Percentiles rank a stretch among this genome's conserved stretches.
Evolutionary conservation across 2,797 vertebrate species (phyloP).

Genomic region (Cryptoblepharus egeriae): DNA sequence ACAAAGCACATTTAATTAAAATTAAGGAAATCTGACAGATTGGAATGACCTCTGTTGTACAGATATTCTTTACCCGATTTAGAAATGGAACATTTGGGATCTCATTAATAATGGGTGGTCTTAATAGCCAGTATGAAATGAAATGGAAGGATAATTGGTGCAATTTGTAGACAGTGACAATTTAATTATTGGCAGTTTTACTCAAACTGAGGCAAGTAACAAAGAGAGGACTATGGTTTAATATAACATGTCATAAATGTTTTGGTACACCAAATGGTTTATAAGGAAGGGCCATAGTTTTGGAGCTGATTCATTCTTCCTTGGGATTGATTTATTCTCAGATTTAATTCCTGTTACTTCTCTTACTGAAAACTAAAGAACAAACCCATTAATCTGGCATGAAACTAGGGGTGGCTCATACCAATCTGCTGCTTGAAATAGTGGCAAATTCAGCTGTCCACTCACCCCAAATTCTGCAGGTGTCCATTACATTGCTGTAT

Average conservation of each 20-base stretch:
- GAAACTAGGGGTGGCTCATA: background rate
- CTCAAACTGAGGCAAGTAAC: background rate
- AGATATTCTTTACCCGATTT: conserved; percentile 44
- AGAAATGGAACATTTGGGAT: conserved; percentile 27
- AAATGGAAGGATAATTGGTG: conserved; percentile 34
- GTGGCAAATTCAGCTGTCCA: too few relatives aligned
- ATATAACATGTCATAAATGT: background rate
- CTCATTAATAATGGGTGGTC: conserved; percentile 27
- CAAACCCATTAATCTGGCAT: background rate
- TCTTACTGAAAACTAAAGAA: background rate
- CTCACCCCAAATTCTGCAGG: too few relatives aligned
- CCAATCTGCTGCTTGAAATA: too few relatives aligned
- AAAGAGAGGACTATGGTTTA: background rate
- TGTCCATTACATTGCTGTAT: too few relatives aligned
- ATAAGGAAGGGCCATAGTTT: background rate
- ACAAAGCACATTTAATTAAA: conserved; percentile 41
- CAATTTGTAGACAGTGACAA: conserved; percentile 43
- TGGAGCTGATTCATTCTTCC: conserved; percentile 2
- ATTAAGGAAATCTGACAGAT: conserved; percentile 40
- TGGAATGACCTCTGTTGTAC: conserved; percentile 42
- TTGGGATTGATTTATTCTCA: conserved; percentile 2
- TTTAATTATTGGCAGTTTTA: conserved; percentile 34
- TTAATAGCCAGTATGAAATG: conserved; percentile 24
- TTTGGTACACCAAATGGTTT: background rate
- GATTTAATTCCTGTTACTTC: background rate